A percentile compares a stretch with the other conserved stretches of the same genome.
phyloP scores from a whole-genome alignment of 2,888 invertebrate genomes.

The Junonia oenone region DNA sequence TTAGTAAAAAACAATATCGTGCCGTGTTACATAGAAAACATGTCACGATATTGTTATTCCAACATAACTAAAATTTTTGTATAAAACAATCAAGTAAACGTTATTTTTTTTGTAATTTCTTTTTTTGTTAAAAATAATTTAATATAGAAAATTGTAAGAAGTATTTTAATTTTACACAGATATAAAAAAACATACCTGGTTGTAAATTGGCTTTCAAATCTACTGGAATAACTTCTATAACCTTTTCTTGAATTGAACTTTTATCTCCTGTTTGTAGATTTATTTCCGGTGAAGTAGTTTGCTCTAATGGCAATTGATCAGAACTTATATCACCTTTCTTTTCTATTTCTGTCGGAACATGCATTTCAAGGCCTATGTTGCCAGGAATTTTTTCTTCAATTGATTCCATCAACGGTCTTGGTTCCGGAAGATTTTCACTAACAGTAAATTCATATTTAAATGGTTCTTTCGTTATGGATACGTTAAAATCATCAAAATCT shows the following conservation, averaged over 20 bases:
- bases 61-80: too few relatives aligned
- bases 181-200: not conserved
- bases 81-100: too few relatives aligned
- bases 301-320: not conserved
- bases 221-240: not conserved
- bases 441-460: not conserved
- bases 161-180: not conserved
- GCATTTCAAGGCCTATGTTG: not conserved
- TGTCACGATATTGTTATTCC: too few relatives aligned
- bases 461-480: not conserved
- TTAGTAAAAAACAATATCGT: too few relatives aligned
- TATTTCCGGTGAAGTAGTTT: not conserved
- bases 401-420: not conserved
- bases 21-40: too few relatives aligned
- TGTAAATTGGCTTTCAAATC: not conserved
- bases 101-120: too few relatives aligned
- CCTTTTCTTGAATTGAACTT: not conserved
- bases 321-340: not conserved
- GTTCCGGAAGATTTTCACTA: not conserved
- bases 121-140: not conserved
- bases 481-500: slow-evolving; percentile 8
- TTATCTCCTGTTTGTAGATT: not conserved
- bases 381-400: not conserved
- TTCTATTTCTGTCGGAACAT: not conserved
- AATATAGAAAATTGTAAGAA: not conserved